These are phyloP conservation scores for Pachymerium ferrugineum DNA, from an alignment of 2,888 invertebrate genomes.

Conservation along the genomic window DNA sequence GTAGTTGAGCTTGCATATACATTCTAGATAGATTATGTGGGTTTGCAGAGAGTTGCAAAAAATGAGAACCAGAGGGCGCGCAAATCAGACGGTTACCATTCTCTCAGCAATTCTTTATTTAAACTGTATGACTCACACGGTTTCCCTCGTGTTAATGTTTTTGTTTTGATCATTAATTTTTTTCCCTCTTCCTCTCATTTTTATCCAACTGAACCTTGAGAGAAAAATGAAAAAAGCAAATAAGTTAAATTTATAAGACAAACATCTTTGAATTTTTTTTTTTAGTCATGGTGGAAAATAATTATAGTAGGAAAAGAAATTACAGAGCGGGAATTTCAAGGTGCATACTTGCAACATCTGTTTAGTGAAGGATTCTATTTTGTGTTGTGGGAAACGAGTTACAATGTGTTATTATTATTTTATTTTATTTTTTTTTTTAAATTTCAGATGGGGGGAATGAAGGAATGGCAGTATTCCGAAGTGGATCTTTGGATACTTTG, in stretches of 20 bases:
- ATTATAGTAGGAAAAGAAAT: neutral
- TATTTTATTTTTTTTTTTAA: neutral
- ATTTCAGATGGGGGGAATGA: constrained; percentile 44
- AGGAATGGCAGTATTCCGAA: neutral
- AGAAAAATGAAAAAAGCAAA: too few relatives aligned
- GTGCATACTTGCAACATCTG: neutral
- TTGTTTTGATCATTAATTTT: too few relatives aligned
- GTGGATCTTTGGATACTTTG: constrained; percentile 33
- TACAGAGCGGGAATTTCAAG: neutral
- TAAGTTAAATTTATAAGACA: neutral
- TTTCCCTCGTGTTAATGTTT: too few relatives aligned
- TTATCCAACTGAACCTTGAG: too few relatives aligned
- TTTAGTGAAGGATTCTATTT: neutral
- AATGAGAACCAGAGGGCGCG: too few relatives aligned
- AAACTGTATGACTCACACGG: too few relatives aligned
- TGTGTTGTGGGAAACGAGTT: neutral
- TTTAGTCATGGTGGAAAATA: neutral
- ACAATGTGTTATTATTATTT: neutral
- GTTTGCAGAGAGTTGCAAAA: too few relatives aligned
- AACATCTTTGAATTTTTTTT: neutral
- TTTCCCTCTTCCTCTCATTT: too few relatives aligned
- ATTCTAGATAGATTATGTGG: too few relatives aligned
- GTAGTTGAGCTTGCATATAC: too few relatives aligned
- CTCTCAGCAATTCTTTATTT: too few relatives aligned
- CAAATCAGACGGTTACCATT: too few relatives aligned